Percentiles rank a stretch among this genome's conserved stretches.
phyloP scores from a whole-genome alignment of 2,888 invertebrate genomes.

The Zygothrica quintamaculata region DNA sequence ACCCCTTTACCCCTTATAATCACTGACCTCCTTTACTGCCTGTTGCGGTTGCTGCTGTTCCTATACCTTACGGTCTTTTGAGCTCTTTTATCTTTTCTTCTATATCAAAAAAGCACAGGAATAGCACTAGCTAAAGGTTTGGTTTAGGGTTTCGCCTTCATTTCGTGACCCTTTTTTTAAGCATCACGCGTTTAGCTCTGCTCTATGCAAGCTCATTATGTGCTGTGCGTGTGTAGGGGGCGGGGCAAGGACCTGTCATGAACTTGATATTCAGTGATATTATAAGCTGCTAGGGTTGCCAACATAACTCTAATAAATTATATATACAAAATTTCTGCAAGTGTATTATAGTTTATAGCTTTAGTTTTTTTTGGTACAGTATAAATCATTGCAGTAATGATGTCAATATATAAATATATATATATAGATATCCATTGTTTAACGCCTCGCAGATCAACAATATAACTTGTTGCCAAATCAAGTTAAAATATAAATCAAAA shows the following conservation, averaged over 20 bases:
- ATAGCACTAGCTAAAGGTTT: slow-evolving; percentile 3
- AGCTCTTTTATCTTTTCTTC: slow-evolving; percentile 63
- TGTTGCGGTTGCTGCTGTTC: no score
- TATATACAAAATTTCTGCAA: neutral
- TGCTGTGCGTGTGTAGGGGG: slow-evolving; percentile 29
- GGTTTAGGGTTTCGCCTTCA: slow-evolving; percentile 51
- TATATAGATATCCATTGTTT: neutral
- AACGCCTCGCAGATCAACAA: neutral
- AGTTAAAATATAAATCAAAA: no score
- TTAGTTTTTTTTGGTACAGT: no score
- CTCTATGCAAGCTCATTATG: slow-evolving; percentile 26
- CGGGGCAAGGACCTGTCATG: slow-evolving; percentile 75
- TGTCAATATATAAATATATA: slow-evolving; percentile 43
- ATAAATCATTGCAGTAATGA: slow-evolving; percentile 50
- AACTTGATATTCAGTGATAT: slow-evolving; percentile 53
- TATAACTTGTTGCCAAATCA: neutral
- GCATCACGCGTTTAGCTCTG: slow-evolving; percentile 39
- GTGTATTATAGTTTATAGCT: neutral
- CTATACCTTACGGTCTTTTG: slow-evolving; percentile 15
- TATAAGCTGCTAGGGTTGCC: slow-evolving; percentile 30
- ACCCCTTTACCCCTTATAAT: slow-evolving; percentile 2
- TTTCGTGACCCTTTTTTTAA: slow-evolving; percentile 53
- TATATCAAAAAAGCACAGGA: slow-evolving; percentile 61
- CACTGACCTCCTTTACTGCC: no score
- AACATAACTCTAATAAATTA: neutral